Evolutionary conservation across 2,888 invertebrate species (phyloP), one percentile per base, ranked within the genome.

Genomic region (Caenorhabditis imperialis): DNA sequence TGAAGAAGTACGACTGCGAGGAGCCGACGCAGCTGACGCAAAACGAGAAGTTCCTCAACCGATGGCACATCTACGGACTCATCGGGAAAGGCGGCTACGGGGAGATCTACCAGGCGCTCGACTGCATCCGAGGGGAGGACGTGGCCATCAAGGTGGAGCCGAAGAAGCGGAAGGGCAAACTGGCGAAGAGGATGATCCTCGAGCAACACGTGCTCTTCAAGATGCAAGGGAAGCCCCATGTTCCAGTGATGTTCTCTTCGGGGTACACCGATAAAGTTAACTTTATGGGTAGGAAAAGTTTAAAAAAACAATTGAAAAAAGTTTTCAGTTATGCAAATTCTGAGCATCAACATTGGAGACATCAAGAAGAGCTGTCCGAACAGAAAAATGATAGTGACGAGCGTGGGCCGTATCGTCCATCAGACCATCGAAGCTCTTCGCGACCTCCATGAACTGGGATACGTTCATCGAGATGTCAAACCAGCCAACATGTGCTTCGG

Each of bases 401-500:
- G 61, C 7, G 58, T 55, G 6, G 69, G 67, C 5, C 25, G 74
- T 35, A 62, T 67, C 10, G 38, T 51, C 0, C 35, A 75, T 35
- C 67, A 82, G 75, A 72, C 75, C 18, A 70, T 85, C 38, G 82
- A 81, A 7, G 85, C 79, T 23, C 62, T 85, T 8, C 78, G 83
- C 7, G 83, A 83, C 48, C 40, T 85, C 7, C 85, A 85, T 61
- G 71, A 77, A 14, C 57, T 69, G 30, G 83, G 84, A 20, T 85
- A 71, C 45, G 47, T 85, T 6, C 85, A 85, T 50, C 50, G 78
- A 45, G 80, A 78, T 30, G 72, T 78, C n/a, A 78, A 78, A 65
- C 85, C 85, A 14, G 82, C 78, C 2, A 85, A 85, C 55, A 81
- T 85, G 73, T 82, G 83, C 25, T 82, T 84, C 37, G 83, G 83